Evolutionary conservation across 2,888 invertebrate species (phyloP).

Genomic region (Hipparchia semele): DNA sequence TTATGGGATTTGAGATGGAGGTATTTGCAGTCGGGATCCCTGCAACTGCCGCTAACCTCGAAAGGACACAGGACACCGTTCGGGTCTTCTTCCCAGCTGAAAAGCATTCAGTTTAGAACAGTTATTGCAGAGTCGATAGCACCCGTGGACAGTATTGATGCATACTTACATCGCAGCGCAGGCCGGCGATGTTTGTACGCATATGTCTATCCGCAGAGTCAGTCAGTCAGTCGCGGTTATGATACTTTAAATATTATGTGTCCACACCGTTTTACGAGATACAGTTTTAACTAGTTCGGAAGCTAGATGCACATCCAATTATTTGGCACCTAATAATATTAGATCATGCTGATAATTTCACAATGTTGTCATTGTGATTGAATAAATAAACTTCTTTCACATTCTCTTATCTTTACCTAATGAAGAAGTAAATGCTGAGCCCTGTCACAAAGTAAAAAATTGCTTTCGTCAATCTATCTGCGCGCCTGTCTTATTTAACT

Average conservation of each 20-base stretch:
- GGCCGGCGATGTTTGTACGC: slow-evolving; percentile 62
- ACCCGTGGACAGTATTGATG: slow-evolving; percentile 57
- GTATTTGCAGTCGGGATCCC: slow-evolving; percentile 78
- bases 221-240: slow-evolving; percentile 19
- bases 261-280: slow-evolving; percentile 6
- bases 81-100: slow-evolving; percentile 77
- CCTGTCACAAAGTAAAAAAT: too few relatives aligned
- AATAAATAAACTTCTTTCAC: too few relatives aligned
- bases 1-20: slow-evolving; percentile 65
- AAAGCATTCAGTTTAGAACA: slow-evolving; percentile 52
- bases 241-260: slow-evolving; percentile 25
- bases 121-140: slow-evolving; percentile 35
- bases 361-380: too few relatives aligned
- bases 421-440: slow-evolving; percentile 23
- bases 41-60: slow-evolving; percentile 78
- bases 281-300: too few relatives aligned
- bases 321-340: too few relatives aligned
- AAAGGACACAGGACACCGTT: slow-evolving; percentile 79
- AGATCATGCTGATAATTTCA: too few relatives aligned
- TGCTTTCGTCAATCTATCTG: too few relatives aligned
- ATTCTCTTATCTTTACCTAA: slow-evolving; percentile 18
- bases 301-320: too few relatives aligned
- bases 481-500: too few relatives aligned
- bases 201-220: slow-evolving; percentile 54
- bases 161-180: slow-evolving; percentile 68